Percentiles rank a stretch among this genome's conserved stretches.
phyloP scores from a whole-genome alignment of 2,797 vertebrate genomes.

The Cebuella pygmaea region DNA sequence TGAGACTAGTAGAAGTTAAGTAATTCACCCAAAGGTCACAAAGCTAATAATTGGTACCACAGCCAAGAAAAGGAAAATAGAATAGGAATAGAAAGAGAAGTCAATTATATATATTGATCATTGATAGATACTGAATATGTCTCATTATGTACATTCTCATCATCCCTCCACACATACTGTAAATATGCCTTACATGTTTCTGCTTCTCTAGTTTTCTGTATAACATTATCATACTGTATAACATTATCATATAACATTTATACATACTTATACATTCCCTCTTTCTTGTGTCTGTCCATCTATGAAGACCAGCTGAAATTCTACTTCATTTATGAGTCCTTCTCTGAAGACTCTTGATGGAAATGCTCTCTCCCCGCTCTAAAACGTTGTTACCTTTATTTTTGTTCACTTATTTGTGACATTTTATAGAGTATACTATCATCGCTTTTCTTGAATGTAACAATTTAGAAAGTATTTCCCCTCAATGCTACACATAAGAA shows the following conservation, averaged over 20 bases:
- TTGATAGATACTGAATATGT: neutral
- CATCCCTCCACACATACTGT: neutral
- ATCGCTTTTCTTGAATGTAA: neutral
- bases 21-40: neutral
- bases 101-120: neutral
- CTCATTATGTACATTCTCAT: neutral
- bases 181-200: neutral
- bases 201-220: neutral
- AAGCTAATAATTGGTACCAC: neutral
- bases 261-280: neutral
- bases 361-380: neutral
- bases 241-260: neutral
- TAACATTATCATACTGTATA: neutral
- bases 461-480: constrained; percentile 7
- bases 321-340: neutral
- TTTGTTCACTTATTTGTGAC: neutral
- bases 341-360: neutral
- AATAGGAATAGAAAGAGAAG: neutral
- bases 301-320: neutral
- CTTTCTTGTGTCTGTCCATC: neutral
- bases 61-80: neutral
- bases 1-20: neutral
- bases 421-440: neutral
- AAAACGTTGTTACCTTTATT: neutral
- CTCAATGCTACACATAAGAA: neutral